Conservation (phyloP, 2,113 vertebrate species). For the Megaptera novaeangliae region DNA sequence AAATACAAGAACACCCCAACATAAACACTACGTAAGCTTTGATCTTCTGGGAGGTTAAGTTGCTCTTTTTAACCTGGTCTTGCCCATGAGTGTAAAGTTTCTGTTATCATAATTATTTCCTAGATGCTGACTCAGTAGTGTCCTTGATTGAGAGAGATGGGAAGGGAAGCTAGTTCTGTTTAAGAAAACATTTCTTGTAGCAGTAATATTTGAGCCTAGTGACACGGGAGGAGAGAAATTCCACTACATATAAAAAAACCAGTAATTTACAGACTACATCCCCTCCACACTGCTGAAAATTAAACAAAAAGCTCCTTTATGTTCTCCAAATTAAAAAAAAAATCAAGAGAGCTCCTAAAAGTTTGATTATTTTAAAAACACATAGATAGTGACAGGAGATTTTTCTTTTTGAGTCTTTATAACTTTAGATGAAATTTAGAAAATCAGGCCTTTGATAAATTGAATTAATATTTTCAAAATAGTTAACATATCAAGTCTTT, state of each 20-base stretch:
- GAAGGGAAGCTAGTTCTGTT: not conserved
- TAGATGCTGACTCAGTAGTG: not conserved
- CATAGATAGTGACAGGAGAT: not conserved
- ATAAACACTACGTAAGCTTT: not conserved
- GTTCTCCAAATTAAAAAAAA: slow-evolving; percentile 21
- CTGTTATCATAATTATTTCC: not conserved
- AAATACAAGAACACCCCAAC: not conserved
- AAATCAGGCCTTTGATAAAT: not conserved
- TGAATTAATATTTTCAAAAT: slow-evolving; percentile 27
- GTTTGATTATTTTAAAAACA: slow-evolving; percentile 4
- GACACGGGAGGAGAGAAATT: not conserved
- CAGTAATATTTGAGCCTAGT: not conserved
- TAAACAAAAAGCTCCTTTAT: not conserved
- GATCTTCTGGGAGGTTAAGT: not conserved
- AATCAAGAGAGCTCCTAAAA: not conserved
- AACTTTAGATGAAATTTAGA: slow-evolving; percentile 21
- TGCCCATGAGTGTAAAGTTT: not conserved
- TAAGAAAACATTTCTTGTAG: not conserved
- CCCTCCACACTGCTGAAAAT: not conserved
- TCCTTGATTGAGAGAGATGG: not conserved
- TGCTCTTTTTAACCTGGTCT: not conserved
- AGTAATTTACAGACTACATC: not conserved
- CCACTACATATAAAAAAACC: not conserved
- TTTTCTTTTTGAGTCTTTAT: not conserved
- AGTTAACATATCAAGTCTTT: slow-evolving; percentile 20